A percentile compares a stretch with the other conserved stretches of the same genome.
Evolutionary conservation across 2,113 vertebrate genomes (phyloP).

Genomic region (Bettongia penicillata): DNA sequence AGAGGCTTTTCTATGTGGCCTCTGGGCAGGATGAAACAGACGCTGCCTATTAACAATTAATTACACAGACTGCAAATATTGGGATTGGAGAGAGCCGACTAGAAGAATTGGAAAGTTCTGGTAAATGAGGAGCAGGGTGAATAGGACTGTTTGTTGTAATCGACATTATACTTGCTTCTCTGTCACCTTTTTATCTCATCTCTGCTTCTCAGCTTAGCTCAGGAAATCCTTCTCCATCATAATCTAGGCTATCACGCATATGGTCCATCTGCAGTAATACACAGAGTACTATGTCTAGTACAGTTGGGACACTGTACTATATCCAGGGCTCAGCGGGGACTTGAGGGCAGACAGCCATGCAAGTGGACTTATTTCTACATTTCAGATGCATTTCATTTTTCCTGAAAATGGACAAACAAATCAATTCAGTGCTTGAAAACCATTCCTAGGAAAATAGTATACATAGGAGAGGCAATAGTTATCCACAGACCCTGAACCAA

Average conservation of each 20-base stretch:
- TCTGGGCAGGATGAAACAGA: background rate
- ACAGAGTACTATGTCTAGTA: background rate
- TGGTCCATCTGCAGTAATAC: background rate
- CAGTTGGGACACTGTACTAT: background rate
- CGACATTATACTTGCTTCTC: background rate
- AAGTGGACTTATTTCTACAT: background rate
- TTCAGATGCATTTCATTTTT: background rate
- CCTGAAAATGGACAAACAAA: background rate
- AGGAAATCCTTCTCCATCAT: slow-evolving; percentile 4
- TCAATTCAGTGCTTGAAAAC: background rate
- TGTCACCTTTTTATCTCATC: background rate
- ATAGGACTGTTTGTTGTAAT: background rate
- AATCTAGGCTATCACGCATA: background rate
- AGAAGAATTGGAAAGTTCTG: background rate
- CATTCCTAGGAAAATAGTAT: background rate
- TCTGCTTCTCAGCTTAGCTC: background rate
- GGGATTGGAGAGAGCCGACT: slow-evolving; percentile 9
- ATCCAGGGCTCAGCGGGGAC: background rate
- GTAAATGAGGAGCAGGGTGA: background rate
- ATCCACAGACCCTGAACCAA: background rate
- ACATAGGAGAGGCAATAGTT: background rate
- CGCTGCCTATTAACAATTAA: background rate
- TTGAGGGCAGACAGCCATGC: background rate
- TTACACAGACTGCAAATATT: background rate
- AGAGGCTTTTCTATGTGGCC: slow-evolving; percentile 35